Evolutionary conservation across 2,797 vertebrate genomes (phyloP), one percentile per base, ranked within the genome.

Genomic region (Mus caroli): DNA sequence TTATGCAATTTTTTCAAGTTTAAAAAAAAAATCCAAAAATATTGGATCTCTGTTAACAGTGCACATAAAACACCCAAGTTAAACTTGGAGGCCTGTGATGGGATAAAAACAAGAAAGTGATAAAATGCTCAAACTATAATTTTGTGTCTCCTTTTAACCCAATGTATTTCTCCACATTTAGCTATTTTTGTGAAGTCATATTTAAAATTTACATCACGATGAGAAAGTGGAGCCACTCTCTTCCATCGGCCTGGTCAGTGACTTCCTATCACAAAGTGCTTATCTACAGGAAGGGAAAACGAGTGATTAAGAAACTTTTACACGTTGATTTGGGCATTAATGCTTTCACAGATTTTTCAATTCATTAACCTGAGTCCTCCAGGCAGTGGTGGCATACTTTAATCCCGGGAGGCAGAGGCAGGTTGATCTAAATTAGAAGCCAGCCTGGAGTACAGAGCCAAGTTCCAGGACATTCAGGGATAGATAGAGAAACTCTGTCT

Each of bases 151-250:
- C 62, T 73, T 93, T 90, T 58, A 94, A 24, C 1, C 26, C 52
- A 52, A 78, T 76, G 34, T 76, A 26, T 52, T 96, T 80, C 67
- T 93, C 20, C 90, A 37, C 20, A 94, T 84, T 88, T 92, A 89
- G 92, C 0, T 40, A 1, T 79, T 92, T 95, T 95, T 94, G 24
- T 43, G 89, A 96, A 94, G 80, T 71, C 71, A 58, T n/a, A 50
- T 85, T 92, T 94, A 79, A 95, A 95, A 94, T 84, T 84, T 58
- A 50, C 17, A 76, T 89, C 93, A 87, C n/a, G n/a, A 88, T 54
- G 62, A 86, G 46, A 93, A 96, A 93, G 75, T 75, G 19, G 84
- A 88, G 22, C 52, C 7, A 84, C 31, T 91, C 69, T 75, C 80
- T 90, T 84, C 87, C 20, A 50, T 0, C 69, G 12, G 40, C 40